Base-by-base conservation (phyloP, 2,113 vertebrate genomes). In the Alexandromys fortis region DNA sequence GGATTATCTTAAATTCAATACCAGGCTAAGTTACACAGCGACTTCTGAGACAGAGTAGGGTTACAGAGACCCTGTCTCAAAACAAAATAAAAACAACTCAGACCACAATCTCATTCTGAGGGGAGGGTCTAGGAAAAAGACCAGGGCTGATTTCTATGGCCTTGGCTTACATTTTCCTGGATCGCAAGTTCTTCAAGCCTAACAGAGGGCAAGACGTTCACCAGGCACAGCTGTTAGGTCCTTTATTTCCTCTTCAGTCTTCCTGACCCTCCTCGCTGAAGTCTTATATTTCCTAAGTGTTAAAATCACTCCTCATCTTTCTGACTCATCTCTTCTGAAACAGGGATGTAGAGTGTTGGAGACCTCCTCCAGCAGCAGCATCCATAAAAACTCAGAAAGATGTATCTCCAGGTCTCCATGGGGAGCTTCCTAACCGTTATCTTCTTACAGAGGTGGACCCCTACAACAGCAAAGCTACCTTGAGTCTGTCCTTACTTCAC, bases 271-370 rank as follows among this genome's bases (percentile, higher is more conserved):
- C 52, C 52, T 52, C 3, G 52, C 13, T 52, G 52, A 52, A 52
- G 52, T 52, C 52, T 52, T 52, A 52, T 52, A 52, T 52, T 52
- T 52, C 52, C 52, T 14, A 52, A 52, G 52, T 52, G 52, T 52
- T 52, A 52, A 52, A 52, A 52, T 52, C 52, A 52, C 88, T 96
- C 73, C 61, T 78, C 75, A 85, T 89, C 89, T 63, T 17, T 94
- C 94, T 94, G 95, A 96, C 78, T 96, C 95, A 97, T 94, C 73
- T 94, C 89, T 96, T 89, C 78, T 96, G 86, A 95, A 93, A 95
- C 0, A 5, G 72, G 58, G 77, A 78, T 63, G 30, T 91, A 83
- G 65, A 88, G 67, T 87, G n/a, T 86, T 92, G 14, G 90, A 97
- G 81, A 73, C 76, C 81, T 61, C 12, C 86, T 92, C 89, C 72